These are phyloP conservation scores for Delphinapterus leucas DNA, from an alignment of 2,113 vertebrate genomes.

Conservation along the genomic window DNA sequence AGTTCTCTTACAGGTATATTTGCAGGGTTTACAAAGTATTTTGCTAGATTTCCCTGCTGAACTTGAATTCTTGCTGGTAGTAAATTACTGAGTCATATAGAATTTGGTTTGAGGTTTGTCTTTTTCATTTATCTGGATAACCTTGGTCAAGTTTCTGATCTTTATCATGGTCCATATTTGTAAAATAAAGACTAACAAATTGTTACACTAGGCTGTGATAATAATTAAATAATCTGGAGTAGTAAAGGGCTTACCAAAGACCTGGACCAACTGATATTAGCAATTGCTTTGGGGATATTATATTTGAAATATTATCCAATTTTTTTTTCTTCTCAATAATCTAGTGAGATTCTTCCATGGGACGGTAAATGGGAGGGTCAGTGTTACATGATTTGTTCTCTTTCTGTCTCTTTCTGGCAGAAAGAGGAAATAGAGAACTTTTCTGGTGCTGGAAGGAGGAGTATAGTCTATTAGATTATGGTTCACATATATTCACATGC, in stretches of 20 bases:
- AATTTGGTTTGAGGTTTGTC: conserved; percentile 15
- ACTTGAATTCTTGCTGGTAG: neutral
- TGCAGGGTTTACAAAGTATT: neutral
- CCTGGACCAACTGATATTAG: neutral
- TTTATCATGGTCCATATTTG: neutral
- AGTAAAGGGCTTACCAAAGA: neutral
- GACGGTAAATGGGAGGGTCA: neutral
- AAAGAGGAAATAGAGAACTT: neutral
- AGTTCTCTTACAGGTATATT: neutral
- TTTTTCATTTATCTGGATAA: neutral
- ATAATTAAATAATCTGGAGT: neutral
- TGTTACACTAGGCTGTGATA: neutral
- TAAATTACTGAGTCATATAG: neutral
- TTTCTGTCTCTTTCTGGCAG: neutral
- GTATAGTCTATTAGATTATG: neutral
- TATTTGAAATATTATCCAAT: neutral
- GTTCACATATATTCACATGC: neutral
- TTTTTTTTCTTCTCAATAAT: neutral
- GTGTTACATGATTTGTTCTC: neutral
- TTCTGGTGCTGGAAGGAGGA: neutral
- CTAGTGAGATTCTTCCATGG: neutral
- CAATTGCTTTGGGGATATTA: neutral
- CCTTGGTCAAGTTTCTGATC: neutral
- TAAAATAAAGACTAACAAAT: neutral
- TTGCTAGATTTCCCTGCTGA: neutral